Evolutionary conservation across 2,797 vertebrate genomes (phyloP).

Genomic region (Gymnopithys bicolor): DNA sequence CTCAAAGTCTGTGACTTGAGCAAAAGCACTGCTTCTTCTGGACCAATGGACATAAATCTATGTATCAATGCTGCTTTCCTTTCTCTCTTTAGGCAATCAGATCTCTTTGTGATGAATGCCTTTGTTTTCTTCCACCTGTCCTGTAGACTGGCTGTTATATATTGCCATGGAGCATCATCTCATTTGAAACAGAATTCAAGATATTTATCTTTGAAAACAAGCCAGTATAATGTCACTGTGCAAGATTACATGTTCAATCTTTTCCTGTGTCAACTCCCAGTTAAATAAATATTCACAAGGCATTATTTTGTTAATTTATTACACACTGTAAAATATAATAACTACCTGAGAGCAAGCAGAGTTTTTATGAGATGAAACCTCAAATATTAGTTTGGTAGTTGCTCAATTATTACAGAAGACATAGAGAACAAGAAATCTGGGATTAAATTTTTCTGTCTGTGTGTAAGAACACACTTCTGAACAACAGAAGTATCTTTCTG

Average conservation of each 20-base stretch:
- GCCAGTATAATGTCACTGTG: background rate
- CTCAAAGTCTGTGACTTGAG: background rate
- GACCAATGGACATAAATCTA: background rate
- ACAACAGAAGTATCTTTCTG: background rate
- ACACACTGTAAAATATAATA: background rate
- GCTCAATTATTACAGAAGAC: background rate
- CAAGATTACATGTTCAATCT: background rate
- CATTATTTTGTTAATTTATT: background rate
- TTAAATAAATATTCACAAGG: background rate
- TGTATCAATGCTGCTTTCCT: background rate
- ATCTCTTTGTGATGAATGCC: constrained; percentile 28
- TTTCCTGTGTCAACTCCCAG: background rate
- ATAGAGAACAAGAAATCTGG: background rate
- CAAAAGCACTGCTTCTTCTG: background rate
- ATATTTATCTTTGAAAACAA: constrained; percentile 33
- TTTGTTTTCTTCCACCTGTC: constrained; percentile 49
- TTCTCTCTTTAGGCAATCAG: background rate
- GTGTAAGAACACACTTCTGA: background rate
- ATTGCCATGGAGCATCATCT: background rate
- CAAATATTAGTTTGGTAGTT: background rate
- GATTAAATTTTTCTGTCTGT: background rate
- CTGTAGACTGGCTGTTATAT: background rate
- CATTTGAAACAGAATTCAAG: constrained; percentile 33
- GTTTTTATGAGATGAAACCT: background rate
- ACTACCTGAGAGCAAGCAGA: background rate